phyloP scores from a whole-genome alignment of 2,888 invertebrate genomes.

The Parthenolecanium corni region DNA sequence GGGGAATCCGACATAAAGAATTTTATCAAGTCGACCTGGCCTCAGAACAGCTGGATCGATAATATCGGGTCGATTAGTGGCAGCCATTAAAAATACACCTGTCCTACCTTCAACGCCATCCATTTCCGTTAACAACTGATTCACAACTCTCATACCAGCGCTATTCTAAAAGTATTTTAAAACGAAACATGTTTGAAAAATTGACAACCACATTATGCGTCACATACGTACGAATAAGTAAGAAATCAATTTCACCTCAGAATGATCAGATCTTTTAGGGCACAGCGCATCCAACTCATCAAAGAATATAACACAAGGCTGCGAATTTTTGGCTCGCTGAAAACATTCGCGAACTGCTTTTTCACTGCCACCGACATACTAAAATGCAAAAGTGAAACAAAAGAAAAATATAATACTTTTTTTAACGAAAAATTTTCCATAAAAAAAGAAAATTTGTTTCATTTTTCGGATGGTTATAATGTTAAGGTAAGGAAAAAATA shows the following conservation, averaged over 20 bases:
- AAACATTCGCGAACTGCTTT: constrained; percentile 93
- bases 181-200: background rate
- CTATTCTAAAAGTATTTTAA: constrained; percentile 11
- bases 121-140: constrained; percentile 96
- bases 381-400: constrained; percentile 34
- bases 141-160: constrained; percentile 61
- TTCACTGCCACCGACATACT: constrained; percentile 98
- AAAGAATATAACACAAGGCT: constrained; percentile 97
- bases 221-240: background rate
- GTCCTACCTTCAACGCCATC: constrained; percentile 86
- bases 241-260: constrained; percentile 42
- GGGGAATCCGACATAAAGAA: constrained; percentile 83
- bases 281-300: constrained; percentile 96
- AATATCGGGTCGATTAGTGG: constrained; percentile 92
- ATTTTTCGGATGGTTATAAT: constrained; percentile 34
- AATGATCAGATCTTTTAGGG: constrained; percentile 65
- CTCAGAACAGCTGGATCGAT: constrained; percentile 87
- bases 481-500: background rate
- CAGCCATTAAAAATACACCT: constrained; percentile 89
- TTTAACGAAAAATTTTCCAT: constrained; percentile 7
- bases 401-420: constrained; percentile 4
- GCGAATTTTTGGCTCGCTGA: constrained; percentile 82
- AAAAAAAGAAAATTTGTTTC: background rate
- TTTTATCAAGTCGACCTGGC: constrained; percentile 80
- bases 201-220: background rate